Base-by-base conservation (phyloP, 2,888 invertebrate genomes). In the Archips xylosteana region DNA sequence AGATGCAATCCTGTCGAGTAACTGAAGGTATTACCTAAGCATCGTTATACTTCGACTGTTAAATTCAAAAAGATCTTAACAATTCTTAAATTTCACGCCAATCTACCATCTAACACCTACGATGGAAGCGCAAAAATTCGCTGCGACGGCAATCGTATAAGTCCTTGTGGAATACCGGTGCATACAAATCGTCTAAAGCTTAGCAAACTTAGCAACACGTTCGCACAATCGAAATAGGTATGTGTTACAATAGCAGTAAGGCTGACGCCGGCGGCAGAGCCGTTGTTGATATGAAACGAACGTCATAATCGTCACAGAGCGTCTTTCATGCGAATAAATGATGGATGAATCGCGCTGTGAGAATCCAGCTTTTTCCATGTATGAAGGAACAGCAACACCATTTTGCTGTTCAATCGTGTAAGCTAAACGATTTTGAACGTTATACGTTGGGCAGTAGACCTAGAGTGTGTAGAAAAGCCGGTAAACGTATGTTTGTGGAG, bases 281-380 rank as follows among this genome's bases (percentile, higher is more conserved):
- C 74, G 76, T 77, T 85, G 84, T 85, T 85, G 23, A 23, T 23
- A 83, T 77, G 85, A 83, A 86, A 82, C 84, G 83, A 81, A 85
- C 85, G 87, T 88, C 87, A 92, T 88, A 92, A 91, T 90, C 89
- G 87, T 89, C 88, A 90, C 84, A 89, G 86, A 49, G 83, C 88
- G 87, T 91, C 92, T 92, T 92, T 92, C 91, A 93, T 85, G 82
- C 83, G 87, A 87, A 89, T 91, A 90, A 92, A 91, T 91, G 92
- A 92, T 92, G 91, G 89, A 92, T 92, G 92, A 90, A 92, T 90
- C 87, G 87, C 80, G 80, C 82, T 62, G 70, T 78, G 86, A 85
- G 88, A 85, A 89, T 88, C 87, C 87, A 87, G 88, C 87, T 49
- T n/a, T 91, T 91, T 87, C 88, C 87, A 83, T 83, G 83, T 86